Base-by-base conservation (phyloP, 2,113 vertebrate species). In the Dolichotis patagonum region DNA sequence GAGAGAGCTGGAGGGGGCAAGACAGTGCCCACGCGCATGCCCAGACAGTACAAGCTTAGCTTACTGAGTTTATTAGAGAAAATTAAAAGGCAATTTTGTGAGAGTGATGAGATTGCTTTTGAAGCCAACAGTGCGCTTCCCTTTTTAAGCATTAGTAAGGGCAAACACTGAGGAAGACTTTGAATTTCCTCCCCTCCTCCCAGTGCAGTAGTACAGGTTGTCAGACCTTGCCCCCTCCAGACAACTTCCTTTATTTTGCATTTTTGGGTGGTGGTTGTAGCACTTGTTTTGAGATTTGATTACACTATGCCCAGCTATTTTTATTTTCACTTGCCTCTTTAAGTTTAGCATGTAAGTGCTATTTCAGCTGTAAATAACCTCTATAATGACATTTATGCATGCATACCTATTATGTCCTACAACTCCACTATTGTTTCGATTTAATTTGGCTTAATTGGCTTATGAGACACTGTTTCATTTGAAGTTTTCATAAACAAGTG, bases 191-290 rank as follows among this genome's bases (percentile, higher is more conserved):
- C 16, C 35, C 41, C 12, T 28, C 4, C 35, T 46, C n/a, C 6
- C 9, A 46, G 54, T 58, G 20, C 22, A 88, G 73, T 84, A 87
- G 85, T 87, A 8, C 80, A 65, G 85, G 52, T 83, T 46, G 24
- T 65, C 80, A 96, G 62, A 26, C 41, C 77, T 28, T 63, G 7
- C n/a, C 19, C 2, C 12, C 38, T 32, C 46, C 89, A 89, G 82
- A 90, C 86, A 94, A 30, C 96, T 97, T 97, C 95, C 90, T 97
- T 96, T 96, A 96, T 97, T 97, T 97, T 98, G 91, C 88, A 95
- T 93, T 97, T 97, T 94, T 90, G 96, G 94, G 96, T 97, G 94
- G 95, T 96, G 96, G 91, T 94, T 97, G 85, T 60, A 95, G 78
- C 81, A 92, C 96, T 97, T 96, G 93, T 95, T 98, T 97, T 97